Evolutionary conservation across 2,797 vertebrate genomes (phyloP).

Genomic region (Ibycter americanus): DNA sequence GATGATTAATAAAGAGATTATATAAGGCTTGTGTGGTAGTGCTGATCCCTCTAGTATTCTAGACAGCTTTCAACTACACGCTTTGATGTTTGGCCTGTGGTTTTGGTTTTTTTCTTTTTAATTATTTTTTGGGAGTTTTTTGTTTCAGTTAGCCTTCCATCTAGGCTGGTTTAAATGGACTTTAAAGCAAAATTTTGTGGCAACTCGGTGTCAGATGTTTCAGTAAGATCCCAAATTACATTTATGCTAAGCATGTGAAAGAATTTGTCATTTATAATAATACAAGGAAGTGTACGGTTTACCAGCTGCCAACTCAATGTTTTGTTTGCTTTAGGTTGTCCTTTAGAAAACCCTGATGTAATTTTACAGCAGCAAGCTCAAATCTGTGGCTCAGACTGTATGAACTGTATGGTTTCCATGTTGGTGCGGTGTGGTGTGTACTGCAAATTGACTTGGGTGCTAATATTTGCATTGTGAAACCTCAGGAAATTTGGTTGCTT

Average conservation of each 20-base stretch:
- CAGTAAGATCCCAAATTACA: background rate
- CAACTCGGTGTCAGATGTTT: background rate
- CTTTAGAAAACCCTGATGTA: background rate
- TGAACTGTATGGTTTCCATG: background rate
- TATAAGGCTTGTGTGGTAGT: conserved; percentile 7
- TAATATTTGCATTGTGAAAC: background rate
- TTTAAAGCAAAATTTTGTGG: background rate
- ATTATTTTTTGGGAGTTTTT: background rate
- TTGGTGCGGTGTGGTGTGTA: background rate
- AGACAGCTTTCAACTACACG: background rate
- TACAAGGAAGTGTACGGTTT: background rate
- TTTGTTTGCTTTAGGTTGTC: background rate
- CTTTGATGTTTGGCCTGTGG: conserved; percentile 29
- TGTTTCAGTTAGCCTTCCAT: background rate
- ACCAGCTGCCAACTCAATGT: background rate
- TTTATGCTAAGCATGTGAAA: background rate
- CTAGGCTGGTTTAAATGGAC: background rate
- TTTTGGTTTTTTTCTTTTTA: background rate
- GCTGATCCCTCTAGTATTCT: background rate
- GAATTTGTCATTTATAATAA: background rate
- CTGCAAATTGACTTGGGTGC: background rate
- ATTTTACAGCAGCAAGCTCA: background rate
- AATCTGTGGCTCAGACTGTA: background rate
- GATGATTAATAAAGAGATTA: conserved; percentile 41
- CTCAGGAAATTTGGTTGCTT: background rate